Conservation (phyloP, 2,888 invertebrate genomes). For the Himalopsyche japonica region DNA sequence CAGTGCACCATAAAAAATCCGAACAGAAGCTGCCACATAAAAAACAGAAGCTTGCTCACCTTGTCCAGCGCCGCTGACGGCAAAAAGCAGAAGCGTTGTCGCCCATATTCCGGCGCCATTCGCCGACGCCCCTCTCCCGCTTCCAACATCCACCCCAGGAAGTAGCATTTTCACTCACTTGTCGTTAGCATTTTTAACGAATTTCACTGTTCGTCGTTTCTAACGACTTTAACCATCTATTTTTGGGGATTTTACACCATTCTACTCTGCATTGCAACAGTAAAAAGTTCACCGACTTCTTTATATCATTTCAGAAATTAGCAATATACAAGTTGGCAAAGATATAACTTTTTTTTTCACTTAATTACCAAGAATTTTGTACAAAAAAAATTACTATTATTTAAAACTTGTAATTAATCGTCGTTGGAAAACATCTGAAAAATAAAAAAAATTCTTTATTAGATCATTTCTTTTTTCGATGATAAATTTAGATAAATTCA, state of each 20-base stretch:
- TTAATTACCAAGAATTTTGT: too few relatives aligned
- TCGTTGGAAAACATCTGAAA: too few relatives aligned
- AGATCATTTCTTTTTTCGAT: too few relatives aligned
- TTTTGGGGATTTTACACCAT: not conserved
- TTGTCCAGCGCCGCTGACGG: slow-evolving; percentile 29
- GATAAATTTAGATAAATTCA: too few relatives aligned
- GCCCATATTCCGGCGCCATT: slow-evolving; percentile 25
- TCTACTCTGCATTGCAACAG: not conserved
- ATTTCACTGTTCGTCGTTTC: not conserved
- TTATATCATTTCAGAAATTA: too few relatives aligned
- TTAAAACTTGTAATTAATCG: too few relatives aligned
- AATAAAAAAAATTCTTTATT: too few relatives aligned
- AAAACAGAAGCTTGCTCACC: slow-evolving; percentile 8
- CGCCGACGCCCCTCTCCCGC: slow-evolving; percentile 12
- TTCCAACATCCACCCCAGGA: slow-evolving; percentile 14
- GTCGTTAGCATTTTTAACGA: slow-evolving; percentile 11
- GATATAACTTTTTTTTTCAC: too few relatives aligned
- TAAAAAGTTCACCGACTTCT: too few relatives aligned
- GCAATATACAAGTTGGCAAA: too few relatives aligned
- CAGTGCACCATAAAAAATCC: not conserved
- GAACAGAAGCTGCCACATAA: not conserved
- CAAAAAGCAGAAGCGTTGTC: slow-evolving; percentile 24
- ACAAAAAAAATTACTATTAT: too few relatives aligned
- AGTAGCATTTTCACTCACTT: slow-evolving; percentile 20
- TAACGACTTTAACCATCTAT: not conserved